Evolutionary conservation across 2,888 invertebrate genomes (phyloP).

Genomic region (Ypsolopha scabrella): DNA sequence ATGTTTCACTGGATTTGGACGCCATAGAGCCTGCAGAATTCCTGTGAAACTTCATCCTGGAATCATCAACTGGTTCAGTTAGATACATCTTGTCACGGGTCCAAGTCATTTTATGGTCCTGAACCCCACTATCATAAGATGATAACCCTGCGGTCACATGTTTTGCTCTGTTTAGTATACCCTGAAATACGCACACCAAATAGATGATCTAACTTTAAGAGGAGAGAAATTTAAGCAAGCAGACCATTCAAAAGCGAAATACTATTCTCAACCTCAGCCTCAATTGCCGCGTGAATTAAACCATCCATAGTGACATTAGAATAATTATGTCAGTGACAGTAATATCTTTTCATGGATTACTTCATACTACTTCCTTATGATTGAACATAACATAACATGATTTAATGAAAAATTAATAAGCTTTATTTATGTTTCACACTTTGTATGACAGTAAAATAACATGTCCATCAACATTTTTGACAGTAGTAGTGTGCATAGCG

Average conservation of each 20-base stretch:
- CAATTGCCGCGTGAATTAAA: slow-evolving; percentile 71
- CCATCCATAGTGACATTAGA: slow-evolving; percentile 70
- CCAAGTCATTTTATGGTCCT: slow-evolving; percentile 69
- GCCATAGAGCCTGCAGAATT: slow-evolving; percentile 41
- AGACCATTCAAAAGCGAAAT: slow-evolving; percentile 22
- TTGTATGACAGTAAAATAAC: slow-evolving; percentile 66
- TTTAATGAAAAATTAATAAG: slow-evolving; percentile 58
- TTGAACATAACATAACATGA: slow-evolving; percentile 68
- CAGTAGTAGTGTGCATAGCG: no score
- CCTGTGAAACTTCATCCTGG: slow-evolving; percentile 59
- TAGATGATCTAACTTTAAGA: background rate
- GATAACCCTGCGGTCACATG: slow-evolving; percentile 60
- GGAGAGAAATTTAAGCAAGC: background rate
- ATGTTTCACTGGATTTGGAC: slow-evolving; percentile 47
- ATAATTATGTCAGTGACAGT: slow-evolving; percentile 53
- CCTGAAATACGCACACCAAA: slow-evolving; percentile 35
- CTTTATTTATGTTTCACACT: slow-evolving; percentile 70
- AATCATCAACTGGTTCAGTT: slow-evolving; percentile 60
- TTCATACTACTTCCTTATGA: slow-evolving; percentile 56
- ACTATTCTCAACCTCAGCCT: slow-evolving; percentile 61
- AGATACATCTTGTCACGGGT: slow-evolving; percentile 64
- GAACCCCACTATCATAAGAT: slow-evolving; percentile 58
- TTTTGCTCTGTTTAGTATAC: slow-evolving; percentile 62
- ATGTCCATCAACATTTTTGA: slow-evolving; percentile 27
- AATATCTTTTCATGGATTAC: slow-evolving; percentile 48